A percentile compares a stretch with the other conserved stretches of the same genome.
Evolutionary conservation across 2,888 invertebrate species (phyloP).

Genomic region (Drosophila pullipes): DNA sequence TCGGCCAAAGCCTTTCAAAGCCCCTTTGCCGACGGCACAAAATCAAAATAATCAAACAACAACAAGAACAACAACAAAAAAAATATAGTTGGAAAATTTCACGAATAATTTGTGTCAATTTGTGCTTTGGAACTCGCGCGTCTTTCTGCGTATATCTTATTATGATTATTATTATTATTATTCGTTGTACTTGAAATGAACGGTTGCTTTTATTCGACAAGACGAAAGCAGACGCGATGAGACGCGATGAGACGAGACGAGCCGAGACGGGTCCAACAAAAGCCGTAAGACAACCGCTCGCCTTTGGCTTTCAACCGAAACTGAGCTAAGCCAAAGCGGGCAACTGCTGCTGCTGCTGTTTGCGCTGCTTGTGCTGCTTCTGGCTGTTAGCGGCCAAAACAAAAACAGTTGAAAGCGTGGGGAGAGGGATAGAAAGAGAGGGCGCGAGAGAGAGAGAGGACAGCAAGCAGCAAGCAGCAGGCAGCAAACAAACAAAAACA

Average conservation of each 20-base stretch:
- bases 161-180: background rate
- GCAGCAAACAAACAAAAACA: slow-evolving; percentile 12
- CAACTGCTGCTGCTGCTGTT: slow-evolving; percentile 38
- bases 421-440: slow-evolving; percentile 13
- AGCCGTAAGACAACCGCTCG: slow-evolving; percentile 76
- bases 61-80: slow-evolving; percentile 29
- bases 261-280: slow-evolving; percentile 51
- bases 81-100: slow-evolving; percentile 22
- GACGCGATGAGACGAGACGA: slow-evolving; percentile 18
- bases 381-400: slow-evolving; percentile 31
- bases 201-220: slow-evolving; percentile 11
- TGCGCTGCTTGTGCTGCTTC: slow-evolving; percentile 32
- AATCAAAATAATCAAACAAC: slow-evolving; percentile 24
- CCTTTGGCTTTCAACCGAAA: slow-evolving; percentile 81
- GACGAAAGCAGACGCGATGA: slow-evolving; percentile 10
- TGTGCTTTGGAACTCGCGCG: slow-evolving; percentile 26
- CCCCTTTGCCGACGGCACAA: slow-evolving; percentile 54
- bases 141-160: background rate
- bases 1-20: slow-evolving; percentile 2
- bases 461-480: slow-evolving; percentile 4
- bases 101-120: slow-evolving; percentile 14
- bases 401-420: slow-evolving; percentile 35
- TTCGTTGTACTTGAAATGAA: slow-evolving; percentile 12
- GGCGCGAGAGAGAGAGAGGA: slow-evolving; percentile 24
- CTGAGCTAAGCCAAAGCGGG: slow-evolving; percentile 61